Base-by-base conservation (phyloP, 1,140 invertebrate species). In the Caenorhabditis remanei region DNA sequence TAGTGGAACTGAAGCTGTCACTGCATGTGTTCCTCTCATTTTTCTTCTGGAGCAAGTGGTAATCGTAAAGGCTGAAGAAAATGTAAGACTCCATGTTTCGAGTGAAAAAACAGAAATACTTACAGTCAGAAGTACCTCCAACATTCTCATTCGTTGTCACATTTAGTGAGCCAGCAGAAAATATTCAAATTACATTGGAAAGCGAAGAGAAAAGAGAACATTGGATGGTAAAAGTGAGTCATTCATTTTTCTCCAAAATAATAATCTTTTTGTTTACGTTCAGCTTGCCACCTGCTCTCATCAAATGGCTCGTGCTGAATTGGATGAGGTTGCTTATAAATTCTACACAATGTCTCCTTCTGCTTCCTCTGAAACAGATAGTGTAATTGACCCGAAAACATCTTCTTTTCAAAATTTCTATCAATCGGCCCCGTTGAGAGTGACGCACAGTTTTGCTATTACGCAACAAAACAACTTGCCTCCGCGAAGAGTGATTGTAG, bases 181-280 rank as follows among this genome's bases (percentile, higher is more conserved):
- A 85, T 21, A 9, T 88, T 0, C 19, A 40, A 56, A 82, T 88
- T 32, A 19, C 13, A 11, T 48, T 88, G 9, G 55, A 61, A 11
- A 67, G 50, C 56, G 67, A 88, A 61, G 58, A 85, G 24, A 43
- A 6, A 40, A 55, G 85, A 53, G 87, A 88, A 46, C 63, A 79
- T 71, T 88, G 87, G 87, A 88, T 88, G 87, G 56, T 88, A 9
- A 88, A 85, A 58, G 87, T 85, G 21, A 21, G 82, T 82, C 13
- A 24, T 21, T 24, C 2, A 1, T 82, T 32, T 48, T 48, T 24
- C n/a, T 8, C 48, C 19, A 48, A 9, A 0, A n/a, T 48, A 32
- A 32, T 32, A 32, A 32, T 32, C 2, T 32, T 9, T 79, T 11
- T 8, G 7, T 50, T 24, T 75, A 3, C 41, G 75, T 87, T 61